Evolutionary conservation across 2,113 vertebrate genomes (phyloP).

Genomic region (chimpanzee (Pan troglodytes)): NHGRI_mPanTro3-v2.1_pri NC_072398.2:43893501-43894000

Average conservation of each 20-base stretch:
- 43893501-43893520: not conserved
- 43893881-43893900: not conserved
- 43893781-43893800: not conserved
- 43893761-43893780: no score
- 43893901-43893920: not conserved
- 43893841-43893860: not conserved
- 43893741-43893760: not conserved
- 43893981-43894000: not conserved
- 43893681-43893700: not conserved
- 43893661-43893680: not conserved
- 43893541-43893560: not conserved
- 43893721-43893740: not conserved
- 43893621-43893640: not conserved
- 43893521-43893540: conserved; percentile 17
- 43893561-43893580: not conserved
- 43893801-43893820: conserved; percentile 7
- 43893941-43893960: not conserved
- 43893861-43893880: not conserved
- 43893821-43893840: not conserved
- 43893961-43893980: not conserved
- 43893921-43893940: not conserved
- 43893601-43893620: conserved; percentile 6
- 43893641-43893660: not conserved
- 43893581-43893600: not conserved
- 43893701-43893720: not conserved